Evolutionary conservation across 2,888 invertebrate genomes (phyloP).

Genomic region (Orchesellides sinensis): DNA sequence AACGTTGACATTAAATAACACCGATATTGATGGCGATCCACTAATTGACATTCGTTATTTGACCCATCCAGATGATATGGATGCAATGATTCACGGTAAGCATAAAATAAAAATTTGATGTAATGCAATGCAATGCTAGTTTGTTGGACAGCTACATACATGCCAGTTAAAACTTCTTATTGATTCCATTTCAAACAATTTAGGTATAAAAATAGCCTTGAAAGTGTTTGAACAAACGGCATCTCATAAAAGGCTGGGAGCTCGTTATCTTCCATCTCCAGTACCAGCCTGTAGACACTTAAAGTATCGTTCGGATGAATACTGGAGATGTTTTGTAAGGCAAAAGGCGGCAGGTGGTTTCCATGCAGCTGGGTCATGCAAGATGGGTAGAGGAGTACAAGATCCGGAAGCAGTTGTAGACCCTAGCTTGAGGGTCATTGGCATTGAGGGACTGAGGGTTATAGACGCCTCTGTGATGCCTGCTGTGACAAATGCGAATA

Average conservation of each 20-base stretch:
- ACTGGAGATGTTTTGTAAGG: slow-evolving; percentile 23
- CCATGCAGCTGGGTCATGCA: neutral
- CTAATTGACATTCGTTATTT: slow-evolving; percentile 20
- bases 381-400: slow-evolving; percentile 5
- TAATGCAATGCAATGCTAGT: neutral
- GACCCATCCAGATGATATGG: slow-evolving; percentile 16
- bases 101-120: neutral
- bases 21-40: neutral
- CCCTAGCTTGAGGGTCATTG: neutral
- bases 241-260: neutral
- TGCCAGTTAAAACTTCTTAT: too few species aligned
- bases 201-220: neutral
- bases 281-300: neutral
- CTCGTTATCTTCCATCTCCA: neutral
- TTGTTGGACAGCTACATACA: too few species aligned
- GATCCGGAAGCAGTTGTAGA: slow-evolving; percentile 15
- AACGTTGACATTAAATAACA: neutral
- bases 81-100: neutral
- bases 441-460: neutral
- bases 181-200: too few species aligned
- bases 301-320: slow-evolving; percentile 11
- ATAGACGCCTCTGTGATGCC: neutral
- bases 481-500: neutral
- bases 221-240: neutral
- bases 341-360: neutral